phyloP scores from a whole-genome alignment of 2,888 invertebrate genomes.

The Cremastinae sp. region DNA sequence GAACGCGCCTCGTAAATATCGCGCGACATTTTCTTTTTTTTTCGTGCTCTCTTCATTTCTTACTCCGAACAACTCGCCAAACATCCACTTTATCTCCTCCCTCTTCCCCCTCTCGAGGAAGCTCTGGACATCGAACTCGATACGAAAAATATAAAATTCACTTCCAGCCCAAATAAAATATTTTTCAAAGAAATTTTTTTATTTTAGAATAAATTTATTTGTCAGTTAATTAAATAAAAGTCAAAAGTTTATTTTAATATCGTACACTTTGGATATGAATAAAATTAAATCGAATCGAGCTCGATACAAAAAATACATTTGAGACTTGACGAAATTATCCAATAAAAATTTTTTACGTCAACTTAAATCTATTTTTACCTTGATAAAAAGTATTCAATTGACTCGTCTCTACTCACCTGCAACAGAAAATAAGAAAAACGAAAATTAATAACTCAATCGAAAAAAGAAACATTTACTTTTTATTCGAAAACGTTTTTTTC shows the following conservation, averaged over 20 bases:
- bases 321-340: too few species aligned
- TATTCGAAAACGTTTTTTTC: background rate
- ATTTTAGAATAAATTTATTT: too few species aligned
- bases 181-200: background rate
- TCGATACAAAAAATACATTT: too few species aligned
- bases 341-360: too few species aligned
- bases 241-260: too few species aligned
- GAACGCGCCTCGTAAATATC: slow-evolving; percentile 57
- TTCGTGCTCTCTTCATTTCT: slow-evolving; percentile 8
- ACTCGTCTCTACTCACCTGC: slow-evolving; percentile 36
- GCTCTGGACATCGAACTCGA: slow-evolving; percentile 25
- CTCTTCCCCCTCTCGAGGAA: slow-evolving; percentile 20
- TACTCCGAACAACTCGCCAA: slow-evolving; percentile 20
- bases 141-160: slow-evolving; percentile 2
- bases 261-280: too few species aligned
- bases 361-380: too few species aligned
- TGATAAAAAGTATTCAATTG: too few species aligned
- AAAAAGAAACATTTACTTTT: background rate
- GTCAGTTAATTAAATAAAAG: background rate
- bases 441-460: slow-evolving; percentile 14
- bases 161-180: background rate
- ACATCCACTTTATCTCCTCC: slow-evolving; percentile 31
- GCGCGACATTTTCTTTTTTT: slow-evolving; percentile 24
- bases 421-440: slow-evolving; percentile 37
- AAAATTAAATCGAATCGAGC: background rate